Evolutionary conservation across 2,113 vertebrate species (phyloP), one percentile per base, ranked within the genome.

Genomic region (Silurus meridionalis): DNA sequence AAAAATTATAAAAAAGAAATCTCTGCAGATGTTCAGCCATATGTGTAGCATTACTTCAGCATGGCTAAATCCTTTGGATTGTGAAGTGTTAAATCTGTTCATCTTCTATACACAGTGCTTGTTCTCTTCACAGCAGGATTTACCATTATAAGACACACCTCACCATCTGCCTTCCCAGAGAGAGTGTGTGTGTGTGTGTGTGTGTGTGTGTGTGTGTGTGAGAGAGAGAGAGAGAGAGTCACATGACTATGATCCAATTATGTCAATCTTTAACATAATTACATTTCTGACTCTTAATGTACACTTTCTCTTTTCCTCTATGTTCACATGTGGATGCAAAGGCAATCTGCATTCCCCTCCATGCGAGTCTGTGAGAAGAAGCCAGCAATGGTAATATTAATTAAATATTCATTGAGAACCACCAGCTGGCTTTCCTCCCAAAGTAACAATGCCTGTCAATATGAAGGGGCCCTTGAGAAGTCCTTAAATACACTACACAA

Each of bases 21-120:
- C 84, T 87, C 1, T 91, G 91, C 96, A 96, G 96, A 95, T 96
- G 96, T 94, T 90, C 57, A 92, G 94, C 94, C 96, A 96, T 96
- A 96, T 96, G 96, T 84, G 90, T 21, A 84, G 57, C 87, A 92
- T 94, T 90, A 72, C 92, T 84, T 89, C 90, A 90, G 92, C 92
- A 94, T 92, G 93, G 94, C 94, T 94, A 93, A 96, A 95, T 94
- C 94, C 95, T 92, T 88, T 87, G 94, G 93, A 94, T 94, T 93
- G 92, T 85, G 89, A 90, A 89, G 87, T 91, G 94, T 95, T 96
- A 96, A 96, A 96, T 93, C 94, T 91, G 90, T 95, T 96, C 96
- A 97, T 95, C 94, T 95, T 94, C 95, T 96, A 96, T 97, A 96
- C 95, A 92, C 93, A 91, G 90, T 92, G 90, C 94, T 95, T 94